A percentile compares a stretch with the other conserved stretches of the same genome.
These are phyloP conservation scores for Tachysurus fulvidraco DNA, from an alignment of 2,113 vertebrate species.

Conservation along the genomic window DNA sequence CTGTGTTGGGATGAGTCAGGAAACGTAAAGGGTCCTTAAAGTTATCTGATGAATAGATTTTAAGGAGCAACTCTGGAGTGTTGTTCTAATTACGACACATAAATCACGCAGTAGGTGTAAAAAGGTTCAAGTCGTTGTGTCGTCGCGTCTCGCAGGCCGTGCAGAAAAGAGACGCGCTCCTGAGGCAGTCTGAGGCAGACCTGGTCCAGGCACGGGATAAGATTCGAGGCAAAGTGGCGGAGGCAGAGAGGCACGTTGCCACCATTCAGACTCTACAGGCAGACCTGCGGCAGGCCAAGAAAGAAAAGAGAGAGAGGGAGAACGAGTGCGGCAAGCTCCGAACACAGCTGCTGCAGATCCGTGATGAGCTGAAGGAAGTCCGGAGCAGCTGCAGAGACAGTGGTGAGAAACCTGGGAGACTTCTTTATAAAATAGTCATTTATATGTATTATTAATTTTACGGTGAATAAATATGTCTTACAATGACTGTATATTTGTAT, in stretches of 20 bases:
- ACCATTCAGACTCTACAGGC: conserved; percentile 49
- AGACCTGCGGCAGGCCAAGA: conserved; percentile 57
- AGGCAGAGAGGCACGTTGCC: conserved; percentile 60
- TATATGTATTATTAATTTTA: not conserved
- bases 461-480: not conserved
- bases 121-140: not conserved
- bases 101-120: not conserved
- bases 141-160: conserved; percentile 57
- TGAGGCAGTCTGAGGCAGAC: conserved; percentile 65
- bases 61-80: not conserved
- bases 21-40: not conserved
- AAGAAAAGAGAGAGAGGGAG: conserved; percentile 58
- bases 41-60: not conserved
- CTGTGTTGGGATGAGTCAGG: not conserved
- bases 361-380: conserved; percentile 59
- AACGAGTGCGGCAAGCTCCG: conserved; percentile 49
- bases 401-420: conserved; percentile 54
- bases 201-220: conserved; percentile 58
- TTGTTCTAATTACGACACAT: not conserved
- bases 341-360: conserved; percentile 60
- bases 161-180: conserved; percentile 64
- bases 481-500: not conserved
- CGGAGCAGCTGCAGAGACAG: conserved; percentile 56
- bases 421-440: not conserved
- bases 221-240: conserved; percentile 59